Percentiles rank a stretch among this genome's conserved stretches.
These are phyloP conservation scores for Polydrusus tereticollis DNA, from an alignment of 2,888 invertebrate genomes.

Conservation along the genomic window DNA sequence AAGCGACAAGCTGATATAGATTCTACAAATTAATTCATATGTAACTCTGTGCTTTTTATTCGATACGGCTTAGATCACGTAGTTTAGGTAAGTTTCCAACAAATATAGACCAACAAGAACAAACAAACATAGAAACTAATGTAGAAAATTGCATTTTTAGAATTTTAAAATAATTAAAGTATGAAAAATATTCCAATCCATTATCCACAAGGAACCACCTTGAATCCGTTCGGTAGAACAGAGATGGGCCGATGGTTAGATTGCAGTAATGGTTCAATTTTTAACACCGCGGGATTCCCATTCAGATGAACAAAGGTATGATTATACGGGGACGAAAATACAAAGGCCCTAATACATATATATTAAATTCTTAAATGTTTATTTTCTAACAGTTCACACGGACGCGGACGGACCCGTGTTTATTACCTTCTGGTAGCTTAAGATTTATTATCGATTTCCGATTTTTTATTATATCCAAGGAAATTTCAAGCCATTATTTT, in stretches of 20 bases:
- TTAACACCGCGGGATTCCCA: constrained; percentile 67
- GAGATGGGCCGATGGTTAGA: constrained; percentile 53
- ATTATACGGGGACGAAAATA: constrained; percentile 64
- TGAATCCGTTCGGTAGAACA: constrained; percentile 32
- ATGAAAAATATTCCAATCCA: background rate
- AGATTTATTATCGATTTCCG: constrained; percentile 61
- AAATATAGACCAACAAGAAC: no score
- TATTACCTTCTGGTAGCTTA: constrained; percentile 59
- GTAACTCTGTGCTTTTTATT: no score
- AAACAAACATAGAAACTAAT: no score
- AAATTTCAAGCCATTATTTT: no score
- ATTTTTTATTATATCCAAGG: no score
- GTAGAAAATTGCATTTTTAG: no score
- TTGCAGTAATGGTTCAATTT: constrained; percentile 68
- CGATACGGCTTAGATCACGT: no score
- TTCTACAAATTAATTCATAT: no score
- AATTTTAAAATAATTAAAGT: no score
- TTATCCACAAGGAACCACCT: constrained; percentile 23
- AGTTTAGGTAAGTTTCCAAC: no score
- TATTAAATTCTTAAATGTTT: constrained; percentile 67
- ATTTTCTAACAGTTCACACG: constrained; percentile 63
- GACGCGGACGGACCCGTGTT: constrained; percentile 54
- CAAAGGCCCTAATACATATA: constrained; percentile 67
- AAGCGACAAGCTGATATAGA: no score
- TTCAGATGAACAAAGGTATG: constrained; percentile 65